Evolutionary conservation across 2,888 invertebrate species (phyloP).

Genomic region (Nezara viridula): DNA sequence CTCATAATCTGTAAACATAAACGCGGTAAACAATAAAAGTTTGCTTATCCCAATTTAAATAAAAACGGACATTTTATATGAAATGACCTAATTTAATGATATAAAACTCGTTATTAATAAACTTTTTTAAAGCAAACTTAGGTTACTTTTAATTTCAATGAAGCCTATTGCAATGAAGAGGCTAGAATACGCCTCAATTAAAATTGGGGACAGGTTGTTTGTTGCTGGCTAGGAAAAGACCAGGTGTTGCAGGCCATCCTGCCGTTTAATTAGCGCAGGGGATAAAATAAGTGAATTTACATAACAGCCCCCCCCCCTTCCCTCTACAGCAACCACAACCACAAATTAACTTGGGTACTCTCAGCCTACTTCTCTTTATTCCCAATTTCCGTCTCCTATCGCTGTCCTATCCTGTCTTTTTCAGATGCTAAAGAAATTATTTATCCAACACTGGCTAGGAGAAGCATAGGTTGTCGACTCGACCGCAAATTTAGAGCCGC

Average conservation of each 20-base stretch:
- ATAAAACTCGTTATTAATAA: too few relatives aligned
- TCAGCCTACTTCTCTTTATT: neutral
- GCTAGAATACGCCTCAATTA: neutral
- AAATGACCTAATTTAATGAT: too few relatives aligned
- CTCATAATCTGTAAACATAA: too few relatives aligned
- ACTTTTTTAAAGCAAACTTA: neutral
- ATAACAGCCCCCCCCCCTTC: conserved; percentile 21
- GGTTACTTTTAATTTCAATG: neutral
- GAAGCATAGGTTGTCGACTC: neutral
- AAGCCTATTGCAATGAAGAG: neutral
- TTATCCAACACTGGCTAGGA: too few relatives aligned
- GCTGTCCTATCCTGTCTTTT: neutral
- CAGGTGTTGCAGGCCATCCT: neutral
- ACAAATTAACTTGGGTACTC: neutral
- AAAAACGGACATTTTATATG: too few relatives aligned
- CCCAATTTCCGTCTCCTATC: neutral
- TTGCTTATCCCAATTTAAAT: too few relatives aligned
- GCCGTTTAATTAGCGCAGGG: conserved; percentile 29
- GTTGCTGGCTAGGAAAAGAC: neutral
- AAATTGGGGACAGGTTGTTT: neutral
- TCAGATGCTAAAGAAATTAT: neutral
- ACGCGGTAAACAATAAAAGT: too few relatives aligned
- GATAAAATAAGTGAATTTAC: conserved; percentile 38
- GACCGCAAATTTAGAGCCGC: too few relatives aligned
- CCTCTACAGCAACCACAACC: neutral